Conservation (phyloP, 1,140 invertebrate genomes). For the Heliconius eleuchia region DNA sequence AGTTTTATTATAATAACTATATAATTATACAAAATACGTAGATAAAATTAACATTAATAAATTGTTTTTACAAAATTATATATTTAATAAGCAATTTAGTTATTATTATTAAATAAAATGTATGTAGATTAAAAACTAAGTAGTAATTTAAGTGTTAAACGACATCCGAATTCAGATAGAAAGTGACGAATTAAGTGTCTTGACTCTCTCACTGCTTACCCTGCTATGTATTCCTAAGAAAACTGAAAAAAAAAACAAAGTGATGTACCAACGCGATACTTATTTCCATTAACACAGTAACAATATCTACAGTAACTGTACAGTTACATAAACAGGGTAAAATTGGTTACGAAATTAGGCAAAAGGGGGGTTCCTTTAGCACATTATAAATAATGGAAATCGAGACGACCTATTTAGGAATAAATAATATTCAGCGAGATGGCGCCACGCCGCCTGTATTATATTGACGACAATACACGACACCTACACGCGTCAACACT, state of each 20-base stretch:
- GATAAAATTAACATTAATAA: too few relatives aligned
- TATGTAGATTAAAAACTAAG: background rate
- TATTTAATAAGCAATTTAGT: too few relatives aligned
- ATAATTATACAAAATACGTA: too few relatives aligned
- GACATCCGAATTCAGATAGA: background rate
- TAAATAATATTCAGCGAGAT: conserved; percentile 47
- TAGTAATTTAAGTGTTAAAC: background rate
- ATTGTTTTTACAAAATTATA: too few relatives aligned
- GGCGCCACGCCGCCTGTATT: conserved; percentile 43
- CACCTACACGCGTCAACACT: conserved; percentile 44
- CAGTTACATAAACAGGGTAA: background rate
- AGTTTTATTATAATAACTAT: background rate
- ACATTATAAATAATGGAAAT: conserved; percentile 16
- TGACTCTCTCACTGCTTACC: too few relatives aligned
- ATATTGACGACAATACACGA: conserved; percentile 49
- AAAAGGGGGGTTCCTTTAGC: background rate
- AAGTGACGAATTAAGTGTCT: too few relatives aligned
- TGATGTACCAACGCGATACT: background rate
- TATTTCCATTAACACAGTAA: background rate
- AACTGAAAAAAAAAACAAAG: too few relatives aligned
- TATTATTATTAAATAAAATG: too few relatives aligned
- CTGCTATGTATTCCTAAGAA: too few relatives aligned
- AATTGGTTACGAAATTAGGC: background rate
- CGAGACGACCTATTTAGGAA: conserved; percentile 44
- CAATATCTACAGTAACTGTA: background rate